A percentile compares a stretch with the other conserved stretches of the same genome.
phyloP scores from a whole-genome alignment of 2,113 vertebrate genomes.

The Psilopogon haemacephalus region DNA sequence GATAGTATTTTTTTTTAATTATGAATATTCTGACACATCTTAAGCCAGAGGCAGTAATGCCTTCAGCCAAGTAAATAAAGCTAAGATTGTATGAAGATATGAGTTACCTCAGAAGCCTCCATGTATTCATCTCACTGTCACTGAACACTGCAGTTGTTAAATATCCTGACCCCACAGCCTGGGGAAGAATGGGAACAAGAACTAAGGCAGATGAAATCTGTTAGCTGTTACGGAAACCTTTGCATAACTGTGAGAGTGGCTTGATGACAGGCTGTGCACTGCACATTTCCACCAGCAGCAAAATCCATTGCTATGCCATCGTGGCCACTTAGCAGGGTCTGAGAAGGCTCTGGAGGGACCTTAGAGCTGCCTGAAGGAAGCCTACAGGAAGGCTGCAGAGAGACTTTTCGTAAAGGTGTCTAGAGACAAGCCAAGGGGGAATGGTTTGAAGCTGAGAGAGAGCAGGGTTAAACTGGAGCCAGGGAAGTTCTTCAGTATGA shows the following conservation, averaged over 20 bases:
- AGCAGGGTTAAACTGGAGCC: no score
- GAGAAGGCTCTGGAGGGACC: background rate
- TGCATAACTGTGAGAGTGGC: background rate
- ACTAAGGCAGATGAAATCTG: background rate
- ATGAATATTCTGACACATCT: background rate
- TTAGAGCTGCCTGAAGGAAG: no score
- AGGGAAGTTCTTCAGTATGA: no score
- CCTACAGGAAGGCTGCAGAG: no score
- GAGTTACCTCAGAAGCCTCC: background rate
- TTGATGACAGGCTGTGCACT: background rate
- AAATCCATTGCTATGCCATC: background rate
- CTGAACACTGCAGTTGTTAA: background rate
- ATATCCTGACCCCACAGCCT: background rate
- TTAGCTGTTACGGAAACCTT: background rate
- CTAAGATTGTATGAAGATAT: background rate
- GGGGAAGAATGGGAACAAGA: background rate
- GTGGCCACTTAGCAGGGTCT: background rate
- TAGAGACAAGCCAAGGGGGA: no score
- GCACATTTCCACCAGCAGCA: background rate
- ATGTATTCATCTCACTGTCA: background rate
- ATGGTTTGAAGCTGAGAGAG: no score
- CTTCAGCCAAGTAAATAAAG: conserved; percentile 29
- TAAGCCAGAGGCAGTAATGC: background rate
- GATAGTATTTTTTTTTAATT: background rate
- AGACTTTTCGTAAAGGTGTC: no score